A percentile compares a stretch with the other conserved stretches of the same genome.
Conservation (phyloP, 2,113 vertebrate species). For the Hippolais icterina region DNA sequence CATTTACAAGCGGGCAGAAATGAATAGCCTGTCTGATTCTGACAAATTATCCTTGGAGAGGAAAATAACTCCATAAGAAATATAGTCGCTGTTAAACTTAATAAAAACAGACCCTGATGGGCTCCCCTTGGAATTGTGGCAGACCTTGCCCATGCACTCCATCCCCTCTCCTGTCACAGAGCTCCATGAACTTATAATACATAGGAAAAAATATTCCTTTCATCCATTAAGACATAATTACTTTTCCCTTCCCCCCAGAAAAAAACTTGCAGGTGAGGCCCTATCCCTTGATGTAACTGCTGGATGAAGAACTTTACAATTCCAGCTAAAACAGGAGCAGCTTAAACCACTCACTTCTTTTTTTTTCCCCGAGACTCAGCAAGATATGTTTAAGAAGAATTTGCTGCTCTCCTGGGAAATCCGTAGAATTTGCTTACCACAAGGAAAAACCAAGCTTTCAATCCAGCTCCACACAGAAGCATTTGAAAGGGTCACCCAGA, state of each 20-base stretch:
- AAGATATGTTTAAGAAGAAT: constrained; percentile 6
- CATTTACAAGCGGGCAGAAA: constrained; percentile 45
- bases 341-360: not conserved
- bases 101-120: constrained; percentile 63
- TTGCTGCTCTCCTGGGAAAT: constrained; percentile 5
- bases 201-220: not conserved
- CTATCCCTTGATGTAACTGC: not conserved
- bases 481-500: not conserved
- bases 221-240: constrained; percentile 21
- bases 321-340: not conserved
- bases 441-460: not conserved
- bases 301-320: not conserved
- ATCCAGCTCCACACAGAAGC: not conserved
- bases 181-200: not conserved
- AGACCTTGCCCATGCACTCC: constrained; percentile 33
- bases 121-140: constrained; percentile 50
- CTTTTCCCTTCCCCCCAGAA: not conserved
- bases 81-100: constrained; percentile 66
- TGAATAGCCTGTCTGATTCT: constrained; percentile 64
- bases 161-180: not conserved
- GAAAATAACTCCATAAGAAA: constrained; percentile 70
- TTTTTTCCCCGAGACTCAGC: not conserved
- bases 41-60: constrained; percentile 70
- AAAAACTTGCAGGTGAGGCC: not conserved
- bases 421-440: not conserved